Base-by-base conservation (phyloP, 1,140 invertebrate species). In the Thaumetopoea pityocampa region DNA sequence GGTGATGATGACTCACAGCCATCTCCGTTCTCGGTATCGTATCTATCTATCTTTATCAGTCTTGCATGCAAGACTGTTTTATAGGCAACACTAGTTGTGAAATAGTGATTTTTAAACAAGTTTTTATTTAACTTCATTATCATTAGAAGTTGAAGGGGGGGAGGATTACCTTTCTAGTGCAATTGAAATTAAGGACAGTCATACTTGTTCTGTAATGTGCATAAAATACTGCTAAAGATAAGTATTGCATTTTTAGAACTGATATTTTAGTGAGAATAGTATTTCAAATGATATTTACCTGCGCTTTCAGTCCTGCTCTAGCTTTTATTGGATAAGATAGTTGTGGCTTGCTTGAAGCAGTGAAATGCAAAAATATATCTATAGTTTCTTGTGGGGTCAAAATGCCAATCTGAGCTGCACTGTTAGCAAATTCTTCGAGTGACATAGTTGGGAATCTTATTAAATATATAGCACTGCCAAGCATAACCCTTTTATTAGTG, bases 371-470 rank as follows among this genome's bases (percentile, higher is more conserved):
- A 88, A 97, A 97, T 77, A 96, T 93, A 70, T 96, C 94, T 35
- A 95, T 96, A 3, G 93, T 96, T 80, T 97, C 96, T 85, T 96
- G 91, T 51, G 93, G 90, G 1, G 94, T 95, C 10, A 97, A 84
- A 48, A 97, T 93, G 15, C 93, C 94, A 20, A 93, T 90, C 86
- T 96, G 94, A 9, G 94, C 95, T 6, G 94, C 93, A 51, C 92
- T 93, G 64, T 97, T 95, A 1, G 96, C 95, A 80, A 96, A 97
- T 71, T 97, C 95, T 56, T 96, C 93, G 42, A 97, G 82, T 19
- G 89, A 90, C 95, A 97, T 97, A 4, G 94, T 94, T 4, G 96
- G 94, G 53, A 97, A 92, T 52, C 95, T 89, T 57, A 97, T 93
- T 22, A 96, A 86, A 79, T 95, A 93, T 55, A 97, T 86, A 20